Evolutionary conservation across 2,113 vertebrate genomes (phyloP).

Genomic region (Myrmecophaga tridactyla): DNA sequence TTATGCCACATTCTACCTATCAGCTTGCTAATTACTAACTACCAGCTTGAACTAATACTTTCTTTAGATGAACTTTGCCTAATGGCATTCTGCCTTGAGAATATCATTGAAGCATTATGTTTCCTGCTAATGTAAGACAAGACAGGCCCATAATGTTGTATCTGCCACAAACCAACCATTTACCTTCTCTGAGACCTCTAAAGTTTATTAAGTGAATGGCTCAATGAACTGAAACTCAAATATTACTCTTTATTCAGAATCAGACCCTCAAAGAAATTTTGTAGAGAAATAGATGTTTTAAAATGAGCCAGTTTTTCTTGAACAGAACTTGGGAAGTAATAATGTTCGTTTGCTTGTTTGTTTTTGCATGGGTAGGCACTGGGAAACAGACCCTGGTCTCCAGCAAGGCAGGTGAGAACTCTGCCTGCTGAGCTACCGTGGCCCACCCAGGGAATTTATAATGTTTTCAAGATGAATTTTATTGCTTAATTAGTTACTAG

Average conservation of each 20-base stretch:
- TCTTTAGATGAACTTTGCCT: neutral
- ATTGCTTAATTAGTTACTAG: neutral
- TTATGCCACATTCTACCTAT: neutral
- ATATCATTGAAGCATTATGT: neutral
- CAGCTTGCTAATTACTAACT: accelerated
- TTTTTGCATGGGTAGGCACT: too few relatives aligned
- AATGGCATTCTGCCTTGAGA: neutral
- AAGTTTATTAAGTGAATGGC: neutral
- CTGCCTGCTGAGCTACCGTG: too few relatives aligned
- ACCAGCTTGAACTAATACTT: neutral
- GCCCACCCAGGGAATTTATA: too few relatives aligned
- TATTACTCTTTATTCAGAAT: neutral
- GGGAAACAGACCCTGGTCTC: too few relatives aligned
- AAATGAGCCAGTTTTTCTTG: neutral
- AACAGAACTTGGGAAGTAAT: neutral
- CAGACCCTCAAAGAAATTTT: neutral
- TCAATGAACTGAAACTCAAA: neutral
- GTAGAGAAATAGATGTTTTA: neutral
- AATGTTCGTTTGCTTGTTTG: too few relatives aligned
- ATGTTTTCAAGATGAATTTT: neutral
- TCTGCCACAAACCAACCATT: neutral
- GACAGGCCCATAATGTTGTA: neutral
- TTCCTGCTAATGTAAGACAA: too few relatives aligned
- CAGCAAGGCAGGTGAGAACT: too few relatives aligned
- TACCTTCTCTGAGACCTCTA: neutral